These are phyloP conservation scores for pig (Sus scrofa) DNA, from an alignment of 2,113 vertebrate genomes.

Conservation along the genomic window DNA sequence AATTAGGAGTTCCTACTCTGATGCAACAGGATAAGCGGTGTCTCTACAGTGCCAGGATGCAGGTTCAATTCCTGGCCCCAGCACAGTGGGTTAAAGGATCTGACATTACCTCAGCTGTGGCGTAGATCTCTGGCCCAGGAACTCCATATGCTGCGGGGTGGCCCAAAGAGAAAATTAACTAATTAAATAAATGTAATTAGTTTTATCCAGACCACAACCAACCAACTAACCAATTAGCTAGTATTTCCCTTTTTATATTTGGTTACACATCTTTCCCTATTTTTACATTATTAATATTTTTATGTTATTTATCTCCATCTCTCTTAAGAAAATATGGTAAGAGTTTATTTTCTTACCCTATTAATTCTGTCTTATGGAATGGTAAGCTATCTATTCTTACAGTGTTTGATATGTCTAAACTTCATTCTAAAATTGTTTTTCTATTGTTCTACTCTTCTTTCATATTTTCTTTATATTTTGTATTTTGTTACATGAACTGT, in stretches of 20 bases:
- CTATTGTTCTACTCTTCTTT: background rate
- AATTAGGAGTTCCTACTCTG: too few relatives aligned
- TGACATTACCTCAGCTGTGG: too few relatives aligned
- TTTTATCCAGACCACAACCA: background rate
- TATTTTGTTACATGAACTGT: background rate
- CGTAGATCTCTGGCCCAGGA: too few relatives aligned
- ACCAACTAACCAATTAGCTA: background rate
- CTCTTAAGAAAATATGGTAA: background rate
- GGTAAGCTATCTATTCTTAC: background rate
- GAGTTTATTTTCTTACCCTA: background rate
- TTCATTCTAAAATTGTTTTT: background rate
- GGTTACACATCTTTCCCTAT: background rate
- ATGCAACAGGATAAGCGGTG: too few relatives aligned
- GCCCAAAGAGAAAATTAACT: too few relatives aligned
- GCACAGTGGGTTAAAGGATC: too few relatives aligned
- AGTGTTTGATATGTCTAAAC: background rate
- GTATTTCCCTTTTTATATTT: background rate
- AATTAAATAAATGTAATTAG: background rate
- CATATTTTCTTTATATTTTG: background rate
- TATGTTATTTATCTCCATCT: background rate
- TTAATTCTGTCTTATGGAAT: background rate
- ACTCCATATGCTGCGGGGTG: too few relatives aligned
- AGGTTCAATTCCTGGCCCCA: too few relatives aligned
- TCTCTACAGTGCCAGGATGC: too few relatives aligned
- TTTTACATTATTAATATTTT: constrained; percentile 2